A percentile compares a stretch with the other conserved stretches of the same genome.
Conservation (phyloP, 2,113 vertebrate species). For the Mohoua ochrocephala region DNA sequence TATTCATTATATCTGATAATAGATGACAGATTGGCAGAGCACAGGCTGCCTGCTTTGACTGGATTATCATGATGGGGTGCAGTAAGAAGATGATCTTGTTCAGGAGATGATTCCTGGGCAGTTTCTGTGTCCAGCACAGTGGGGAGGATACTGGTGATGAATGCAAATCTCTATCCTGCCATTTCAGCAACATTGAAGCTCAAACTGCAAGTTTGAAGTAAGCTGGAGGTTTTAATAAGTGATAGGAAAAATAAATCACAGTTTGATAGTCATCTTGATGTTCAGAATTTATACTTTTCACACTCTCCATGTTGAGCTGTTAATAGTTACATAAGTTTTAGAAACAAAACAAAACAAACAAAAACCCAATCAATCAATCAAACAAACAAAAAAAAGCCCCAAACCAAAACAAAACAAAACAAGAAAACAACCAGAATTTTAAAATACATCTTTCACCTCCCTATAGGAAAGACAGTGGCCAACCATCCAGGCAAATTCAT, state of each 20-base stretch:
- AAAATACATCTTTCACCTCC: background rate
- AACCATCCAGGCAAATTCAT: background rate
- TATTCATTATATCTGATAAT: background rate
- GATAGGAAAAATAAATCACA: background rate
- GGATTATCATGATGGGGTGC: background rate
- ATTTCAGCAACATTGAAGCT: background rate
- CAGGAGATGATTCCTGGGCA: background rate
- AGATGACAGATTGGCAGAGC: background rate
- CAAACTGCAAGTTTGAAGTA: background rate
- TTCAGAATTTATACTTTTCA: background rate
- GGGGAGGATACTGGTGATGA: accelerated
- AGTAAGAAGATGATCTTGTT: background rate
- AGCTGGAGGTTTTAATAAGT: background rate
- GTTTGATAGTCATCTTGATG: background rate
- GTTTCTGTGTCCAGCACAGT: background rate
- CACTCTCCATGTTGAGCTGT: background rate
- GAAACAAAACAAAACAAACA: background rate
- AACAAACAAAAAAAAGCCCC: no score
- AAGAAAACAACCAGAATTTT: background rate
- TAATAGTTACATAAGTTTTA: background rate
- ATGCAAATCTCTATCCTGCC: background rate
- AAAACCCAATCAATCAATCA: no score
- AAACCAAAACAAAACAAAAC: background rate
- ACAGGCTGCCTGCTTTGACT: background rate
- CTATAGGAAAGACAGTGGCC: background rate